phyloP scores from a whole-genome alignment of 2,113 vertebrate species.

The Coturnix japonica region DNA sequence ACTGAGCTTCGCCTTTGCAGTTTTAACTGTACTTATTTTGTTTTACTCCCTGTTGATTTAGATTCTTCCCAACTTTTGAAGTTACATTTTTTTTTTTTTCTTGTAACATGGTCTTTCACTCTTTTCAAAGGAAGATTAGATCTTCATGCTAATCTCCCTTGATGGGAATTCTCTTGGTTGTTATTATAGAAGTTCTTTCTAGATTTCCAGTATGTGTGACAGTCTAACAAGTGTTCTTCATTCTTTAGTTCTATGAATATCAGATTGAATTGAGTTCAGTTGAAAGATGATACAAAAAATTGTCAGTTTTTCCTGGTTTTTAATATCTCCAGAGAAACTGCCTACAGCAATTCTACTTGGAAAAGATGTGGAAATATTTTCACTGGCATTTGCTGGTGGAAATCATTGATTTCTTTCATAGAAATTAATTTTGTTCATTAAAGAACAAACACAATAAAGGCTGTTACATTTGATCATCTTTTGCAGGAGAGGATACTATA shows the following conservation, averaged over 20 bases:
- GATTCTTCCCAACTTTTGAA: constrained; percentile 2
- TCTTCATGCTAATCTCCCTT: constrained; percentile 27
- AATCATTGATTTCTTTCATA: not conserved
- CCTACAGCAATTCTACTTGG: not conserved
- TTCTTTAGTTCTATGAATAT: not conserved
- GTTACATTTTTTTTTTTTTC: not conserved
- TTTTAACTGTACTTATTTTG: not conserved
- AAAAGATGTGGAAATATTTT: rapidly evolving
- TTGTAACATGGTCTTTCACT: not conserved
- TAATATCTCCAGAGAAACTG: not conserved
- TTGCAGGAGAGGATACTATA: not conserved
- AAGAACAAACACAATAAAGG: not conserved
- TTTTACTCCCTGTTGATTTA: not conserved
- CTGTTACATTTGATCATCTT: not conserved
- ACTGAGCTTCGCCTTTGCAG: not conserved
- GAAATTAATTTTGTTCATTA: not conserved
- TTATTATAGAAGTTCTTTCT: not conserved
- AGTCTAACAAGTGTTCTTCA: not conserved
- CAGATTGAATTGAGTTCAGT: not conserved
- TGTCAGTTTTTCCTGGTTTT: not conserved
- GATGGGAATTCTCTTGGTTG: not conserved
- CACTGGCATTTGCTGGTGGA: not conserved
- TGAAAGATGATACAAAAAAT: not conserved
- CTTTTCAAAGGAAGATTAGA: not conserved
- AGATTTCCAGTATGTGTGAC: not conserved